These are phyloP conservation scores for Mythimna lalbum DNA, from an alignment of 2,888 invertebrate species.

Conservation along the genomic window DNA sequence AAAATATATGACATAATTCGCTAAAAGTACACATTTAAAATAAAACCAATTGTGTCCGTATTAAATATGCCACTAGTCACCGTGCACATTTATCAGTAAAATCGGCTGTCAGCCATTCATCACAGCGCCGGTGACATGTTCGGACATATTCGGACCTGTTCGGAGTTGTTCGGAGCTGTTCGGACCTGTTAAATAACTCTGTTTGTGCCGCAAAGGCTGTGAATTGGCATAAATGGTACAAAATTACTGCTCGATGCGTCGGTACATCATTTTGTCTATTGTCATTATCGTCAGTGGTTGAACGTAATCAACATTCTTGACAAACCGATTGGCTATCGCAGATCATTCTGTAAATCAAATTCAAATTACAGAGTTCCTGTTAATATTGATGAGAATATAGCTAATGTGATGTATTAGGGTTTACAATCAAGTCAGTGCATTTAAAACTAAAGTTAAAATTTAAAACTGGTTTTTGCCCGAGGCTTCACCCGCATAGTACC, in stretches of 20 bases:
- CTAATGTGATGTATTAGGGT: too few species aligned
- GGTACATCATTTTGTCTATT: constrained; percentile 21
- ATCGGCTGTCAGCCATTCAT: constrained; percentile 46
- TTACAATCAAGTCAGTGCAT: too few species aligned
- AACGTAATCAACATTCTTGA: not conserved
- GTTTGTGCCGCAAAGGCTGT: constrained; percentile 4
- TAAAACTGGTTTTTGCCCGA: too few species aligned
- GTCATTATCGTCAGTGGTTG: not conserved
- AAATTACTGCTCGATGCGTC: constrained; percentile 29
- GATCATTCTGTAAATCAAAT: not conserved
- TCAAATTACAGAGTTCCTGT: too few species aligned
- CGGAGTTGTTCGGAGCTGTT: not conserved
- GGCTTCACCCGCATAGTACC: too few species aligned
- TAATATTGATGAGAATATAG: too few species aligned
- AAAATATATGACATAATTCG: not conserved
- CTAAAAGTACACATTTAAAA: constrained; percentile 19
- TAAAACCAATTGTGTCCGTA: constrained; percentile 32
- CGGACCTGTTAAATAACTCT: constrained; percentile 22
- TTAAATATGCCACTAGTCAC: constrained; percentile 48
- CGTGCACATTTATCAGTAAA: constrained; percentile 43
- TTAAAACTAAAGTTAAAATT: too few species aligned
- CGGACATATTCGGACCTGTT: not conserved
- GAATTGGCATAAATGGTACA: constrained; percentile 32
- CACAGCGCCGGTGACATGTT: constrained; percentile 28
- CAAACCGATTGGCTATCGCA: not conserved